Base-by-base conservation (phyloP, 2,113 vertebrate species). In the Pseudois nayaur region DNA sequence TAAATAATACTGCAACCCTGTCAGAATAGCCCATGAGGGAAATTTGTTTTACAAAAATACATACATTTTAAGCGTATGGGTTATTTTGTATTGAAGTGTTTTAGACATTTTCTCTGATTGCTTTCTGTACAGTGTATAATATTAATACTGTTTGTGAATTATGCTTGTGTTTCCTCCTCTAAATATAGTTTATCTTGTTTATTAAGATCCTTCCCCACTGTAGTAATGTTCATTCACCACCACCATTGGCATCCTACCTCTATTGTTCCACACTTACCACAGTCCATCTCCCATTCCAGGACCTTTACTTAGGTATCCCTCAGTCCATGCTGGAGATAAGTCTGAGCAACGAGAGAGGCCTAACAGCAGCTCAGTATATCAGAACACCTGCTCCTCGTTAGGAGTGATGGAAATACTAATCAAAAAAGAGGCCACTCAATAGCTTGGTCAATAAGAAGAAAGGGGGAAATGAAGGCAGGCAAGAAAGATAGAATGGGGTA, bases 61-160 rank as follows among this genome's bases (percentile, higher is more conserved):
- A 54, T 43, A 89, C 31, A 87, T 90, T 89, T 95, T 96, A 78
- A 96, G 40, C 40, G 45, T 78, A 2, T 90, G 27, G 5, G 3
- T 91, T 74, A 92, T 89, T 97, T 94, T 23, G 33, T 91, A n/a
- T 89, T 82, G 91, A 92, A 86, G 17, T 96, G 12, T 5, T 45
- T 85, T 45, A 59, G 45, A 10, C 25, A 64, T 52, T 71, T n/a
- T 84, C 33, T 90, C 27, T 96, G 23, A 78, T 85, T 93, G 48
- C 33, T 94, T 95, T 71, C n/a, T 86, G n/a, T 48, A 89, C 5
- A 71, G 19, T 76, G 29, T 67, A 79, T 43, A 74, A 40, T 27
- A 40, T 40, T 71, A 71, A 67, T 84, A 81, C 36, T 93, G 19
- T 40, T n/a, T 60, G 19, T 74, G 50, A 78, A 55, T 96, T 89